Evolutionary conservation across 1,140 invertebrate genomes (phyloP), one percentile per base, ranked within the genome.

Genomic region (Epicauta chinensis): DNA sequence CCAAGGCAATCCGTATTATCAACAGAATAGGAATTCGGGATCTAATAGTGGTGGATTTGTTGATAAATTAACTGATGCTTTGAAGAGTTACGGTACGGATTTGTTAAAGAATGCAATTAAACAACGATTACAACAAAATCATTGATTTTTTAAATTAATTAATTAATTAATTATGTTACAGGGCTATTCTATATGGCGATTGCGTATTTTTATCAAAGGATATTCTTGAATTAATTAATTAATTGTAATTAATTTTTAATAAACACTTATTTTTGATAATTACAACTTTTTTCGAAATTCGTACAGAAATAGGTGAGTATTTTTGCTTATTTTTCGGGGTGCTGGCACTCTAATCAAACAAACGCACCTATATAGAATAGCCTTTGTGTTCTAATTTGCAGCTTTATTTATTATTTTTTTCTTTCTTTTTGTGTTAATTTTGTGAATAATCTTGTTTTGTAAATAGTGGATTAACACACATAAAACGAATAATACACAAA

Each of bases 171-270:
- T 38, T 55, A 44, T 42, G 53, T 59, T 59, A 38, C 58, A 59
- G 58, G 58, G 58, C 55, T 59, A 59, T 59, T 59, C 53, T 59
- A 53, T 51, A 34, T 51, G 35, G 14, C 55, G 37, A 13, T 51
- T 51, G 45, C 42, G 42, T 55, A 47, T 51, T 58, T 42, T 46
- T 49, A 55, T 55, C 42, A 53, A 37, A 55, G 52, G 48, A 58
- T 41, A 34, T 52, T 54, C 23, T 49, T 51, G 42, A 42, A 31
- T n/a, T 58, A 44, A 10, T 14, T 17, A 39, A 16, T 16, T 38
- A 30, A 30, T 36, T 44, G 9, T 45, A 43, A 39, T 35, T 37
- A 31, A 29, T 47, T 47, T 37, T 14, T 35, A 42, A 39, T 46
- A 46, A 46, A 40, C n/a, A n/a, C n/a, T n/a, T n/a, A n/a, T n/a